Base-by-base conservation (phyloP, 2,797 vertebrate species). In the Myripristis jacobus region DNA sequence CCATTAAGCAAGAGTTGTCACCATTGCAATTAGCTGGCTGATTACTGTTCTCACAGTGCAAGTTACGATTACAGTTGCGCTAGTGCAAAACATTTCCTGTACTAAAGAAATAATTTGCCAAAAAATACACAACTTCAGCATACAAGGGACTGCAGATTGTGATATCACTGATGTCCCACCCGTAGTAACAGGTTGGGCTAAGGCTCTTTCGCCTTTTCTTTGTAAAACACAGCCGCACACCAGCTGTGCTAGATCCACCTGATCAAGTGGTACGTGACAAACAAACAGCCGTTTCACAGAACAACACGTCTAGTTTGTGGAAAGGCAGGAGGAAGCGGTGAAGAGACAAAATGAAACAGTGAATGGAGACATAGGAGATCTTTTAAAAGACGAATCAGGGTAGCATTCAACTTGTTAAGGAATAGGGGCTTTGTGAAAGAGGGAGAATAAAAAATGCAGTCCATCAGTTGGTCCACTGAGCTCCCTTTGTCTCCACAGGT, bases 171-270 rank as follows among this genome's bases (percentile, higher is more conserved):
- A 56, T 70, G 57, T 76, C 52, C 38, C 41, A 64, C 60, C 62
- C 59, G 34, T 65, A 70, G 77, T 75, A 84, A 64, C 27, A 83
- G 79, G 64, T 63, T 55, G 21, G 63, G 81, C 89, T 87, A 65
- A 82, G 87, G 73, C 71, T 51, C 55, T 50, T 57, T 70, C 69
- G 68, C 70, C 29, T 81, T 76, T 54, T 62, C 63, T 66, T 51
- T 66, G 61, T 55, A 25, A 61, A 69, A 57, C 43, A 41, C 4
- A 5, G 8, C 65, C 48, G 60, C 15, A 25, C 29, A 31, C 60
- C 54, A 55, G 47, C 41, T 51, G 18, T 16, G 41, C 53, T 64
- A 78, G 50, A 80, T 75, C 54, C 43, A 15, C 41, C 41, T 38
- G 15, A 15, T 5, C 66, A 77, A 69, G 73, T 15, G n/a, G 53